Evolutionary conservation across 2,113 vertebrate genomes (phyloP), one percentile per base, ranked within the genome.

Genomic region (Actenoides lindsayi): DNA sequence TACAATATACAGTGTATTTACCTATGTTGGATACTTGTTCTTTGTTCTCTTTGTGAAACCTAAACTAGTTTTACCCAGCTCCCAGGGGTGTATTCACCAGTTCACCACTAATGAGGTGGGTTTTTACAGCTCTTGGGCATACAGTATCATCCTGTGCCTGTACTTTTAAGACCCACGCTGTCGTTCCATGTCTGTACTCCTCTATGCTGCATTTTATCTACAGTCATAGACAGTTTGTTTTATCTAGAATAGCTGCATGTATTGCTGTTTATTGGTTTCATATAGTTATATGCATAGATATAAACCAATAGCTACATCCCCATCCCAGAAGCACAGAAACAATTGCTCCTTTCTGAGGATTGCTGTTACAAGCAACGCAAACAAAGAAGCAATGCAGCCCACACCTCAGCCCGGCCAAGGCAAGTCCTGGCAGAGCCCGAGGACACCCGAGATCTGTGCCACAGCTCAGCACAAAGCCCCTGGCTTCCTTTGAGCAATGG

Each of bases 131-230:
- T 59, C 23, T 50, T 20, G 16, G 12, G 9, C 11, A 42, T 71
- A 28, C 42, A 25, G 1, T 5, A 2, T 67, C 56, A 16, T 53
- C 30, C 60, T 16, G 10, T 57, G 44, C 44, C 42, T 16, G 12
- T 60, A 21, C 1, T 73, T 56, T 25, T 11, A 57, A 63, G 28
- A 27, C 5, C 13, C 13, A 31, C 6, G 0, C 6, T 41, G 18
- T 16, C 28, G 11, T 42, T 20, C 24, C 19, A 5, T n/a, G 51
- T 31, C 88, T 19, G 19, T 75, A 17, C 16, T 90, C 13, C 57
- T 65, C 46, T 63, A 1, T 16, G 37, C 62, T 68, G 37, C 41
- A 4, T 68, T 87, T 50, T 63, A 25, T 37, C 37, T 82, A 7
- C 28, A 20, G 16, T 14, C 59, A 3, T 2, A 56, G 23, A 14